These are phyloP conservation scores for Acromyrmex heyeri DNA, from an alignment of 1,140 invertebrate genomes.

Conservation along the genomic window DNA sequence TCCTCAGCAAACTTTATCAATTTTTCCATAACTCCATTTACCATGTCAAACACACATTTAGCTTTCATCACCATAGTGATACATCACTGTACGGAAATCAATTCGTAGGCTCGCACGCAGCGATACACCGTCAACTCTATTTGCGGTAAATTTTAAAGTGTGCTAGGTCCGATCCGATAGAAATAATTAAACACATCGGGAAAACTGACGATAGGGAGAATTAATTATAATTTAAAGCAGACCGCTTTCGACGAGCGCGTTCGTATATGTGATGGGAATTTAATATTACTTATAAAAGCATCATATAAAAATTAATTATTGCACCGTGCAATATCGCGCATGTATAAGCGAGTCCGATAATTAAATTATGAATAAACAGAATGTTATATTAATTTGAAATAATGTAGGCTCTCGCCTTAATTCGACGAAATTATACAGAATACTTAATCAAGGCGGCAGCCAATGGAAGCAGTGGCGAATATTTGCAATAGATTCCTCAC, in stretches of 20 bases:
- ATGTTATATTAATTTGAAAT: conserved; percentile 14
- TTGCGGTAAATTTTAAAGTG: conserved; percentile 43
- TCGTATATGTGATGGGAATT: conserved; percentile 10
- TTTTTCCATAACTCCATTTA: conserved; percentile 39
- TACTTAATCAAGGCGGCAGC: background rate
- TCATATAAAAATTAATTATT: conserved; percentile 39
- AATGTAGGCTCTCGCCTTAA: conserved; percentile 13
- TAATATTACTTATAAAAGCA: conserved; percentile 49
- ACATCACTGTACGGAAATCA: conserved; percentile 40
- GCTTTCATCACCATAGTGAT: conserved; percentile 43
- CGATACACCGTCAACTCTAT: conserved; percentile 19
- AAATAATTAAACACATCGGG: conserved; percentile 42
- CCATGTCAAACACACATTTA: conserved; percentile 35
- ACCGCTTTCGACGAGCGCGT: background rate
- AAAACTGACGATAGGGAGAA: conserved; percentile 15
- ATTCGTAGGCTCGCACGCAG: conserved; percentile 20
- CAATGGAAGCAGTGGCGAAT: background rate
- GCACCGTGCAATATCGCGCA: background rate
- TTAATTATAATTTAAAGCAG: conserved; percentile 54
- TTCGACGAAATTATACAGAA: conserved; percentile 9
- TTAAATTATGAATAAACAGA: conserved; percentile 34
- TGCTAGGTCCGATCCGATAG: conserved; percentile 21
- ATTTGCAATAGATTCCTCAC: background rate
- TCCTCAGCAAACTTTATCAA: conserved; percentile 32
- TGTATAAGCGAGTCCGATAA: background rate